Evolutionary conservation across 2,113 vertebrate species (phyloP).

Genomic region (Passerina amoena): DNA sequence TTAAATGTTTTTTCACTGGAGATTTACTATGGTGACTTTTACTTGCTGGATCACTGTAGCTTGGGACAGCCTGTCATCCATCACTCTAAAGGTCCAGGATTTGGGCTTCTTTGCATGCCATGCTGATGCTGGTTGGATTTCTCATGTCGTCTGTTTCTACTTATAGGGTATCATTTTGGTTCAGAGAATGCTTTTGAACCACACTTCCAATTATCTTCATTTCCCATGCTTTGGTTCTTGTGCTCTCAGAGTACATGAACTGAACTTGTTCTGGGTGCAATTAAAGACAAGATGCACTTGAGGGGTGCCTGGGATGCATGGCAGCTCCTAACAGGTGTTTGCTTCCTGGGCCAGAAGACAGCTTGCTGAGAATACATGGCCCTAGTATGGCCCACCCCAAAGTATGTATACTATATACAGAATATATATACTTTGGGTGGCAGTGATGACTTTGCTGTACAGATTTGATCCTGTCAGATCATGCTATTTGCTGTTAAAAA

Average conservation of each 20-base stretch:
- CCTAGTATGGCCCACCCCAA: background rate
- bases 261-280: background rate
- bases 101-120: background rate
- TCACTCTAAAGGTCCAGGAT: background rate
- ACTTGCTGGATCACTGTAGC: background rate
- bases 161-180: background rate
- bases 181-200: background rate
- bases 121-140: background rate
- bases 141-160: background rate
- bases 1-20: background rate
- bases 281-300: background rate
- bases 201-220: background rate
- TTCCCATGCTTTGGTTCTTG: background rate
- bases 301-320: background rate
- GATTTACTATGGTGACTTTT: background rate
- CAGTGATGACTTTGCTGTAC: background rate
- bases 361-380: background rate
- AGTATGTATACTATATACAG: background rate
- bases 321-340: background rate
- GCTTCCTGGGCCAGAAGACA: background rate
- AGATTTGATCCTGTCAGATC: background rate
- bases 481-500: background rate
- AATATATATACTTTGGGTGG: background rate
- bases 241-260: fast-evolving
- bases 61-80: background rate